A percentile compares a stretch with the other conserved stretches of the same genome.
phyloP scores from a whole-genome alignment of 2,797 vertebrate genomes.

The Chelon labrosus region DNA sequence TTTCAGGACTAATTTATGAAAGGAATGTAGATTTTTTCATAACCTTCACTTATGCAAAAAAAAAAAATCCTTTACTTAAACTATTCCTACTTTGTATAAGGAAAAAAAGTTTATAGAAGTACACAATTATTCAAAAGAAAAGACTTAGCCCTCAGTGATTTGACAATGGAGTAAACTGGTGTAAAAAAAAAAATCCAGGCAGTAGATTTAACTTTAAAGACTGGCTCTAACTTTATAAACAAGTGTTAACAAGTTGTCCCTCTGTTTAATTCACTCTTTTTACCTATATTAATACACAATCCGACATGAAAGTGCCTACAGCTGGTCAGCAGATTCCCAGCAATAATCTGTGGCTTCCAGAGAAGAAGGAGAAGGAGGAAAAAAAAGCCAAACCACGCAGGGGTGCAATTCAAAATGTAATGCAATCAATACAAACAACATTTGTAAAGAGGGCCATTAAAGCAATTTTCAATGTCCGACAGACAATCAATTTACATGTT shows the following conservation, averaged over 20 bases:
- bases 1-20: slow-evolving; percentile 27
- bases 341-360: slow-evolving; percentile 69
- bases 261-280: background rate
- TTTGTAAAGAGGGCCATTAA: slow-evolving; percentile 88
- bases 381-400: slow-evolving; percentile 54
- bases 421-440: slow-evolving; percentile 88
- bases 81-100: too few species aligned
- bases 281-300: slow-evolving; percentile 1
- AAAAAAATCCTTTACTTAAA: too few species aligned
- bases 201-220: background rate
- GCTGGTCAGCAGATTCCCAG: slow-evolving; percentile 7
- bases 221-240: background rate
- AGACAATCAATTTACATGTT: slow-evolving; percentile 88
- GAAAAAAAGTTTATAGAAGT: too few species aligned
- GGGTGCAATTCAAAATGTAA: slow-evolving; percentile 77
- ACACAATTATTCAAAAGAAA: too few species aligned
- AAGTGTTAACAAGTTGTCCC: background rate
- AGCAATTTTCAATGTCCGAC: slow-evolving; percentile 84
- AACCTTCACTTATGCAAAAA: slow-evolving; percentile 7
- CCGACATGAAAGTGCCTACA: slow-evolving; percentile 23
- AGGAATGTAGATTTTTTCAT: slow-evolving; percentile 24
- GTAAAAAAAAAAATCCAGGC: background rate
- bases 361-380: slow-evolving; percentile 34
- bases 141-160: too few species aligned
- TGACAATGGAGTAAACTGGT: too few species aligned